Evolutionary conservation across 2,888 invertebrate species (phyloP).

Genomic region (Phymatocera aterrima): DNA sequence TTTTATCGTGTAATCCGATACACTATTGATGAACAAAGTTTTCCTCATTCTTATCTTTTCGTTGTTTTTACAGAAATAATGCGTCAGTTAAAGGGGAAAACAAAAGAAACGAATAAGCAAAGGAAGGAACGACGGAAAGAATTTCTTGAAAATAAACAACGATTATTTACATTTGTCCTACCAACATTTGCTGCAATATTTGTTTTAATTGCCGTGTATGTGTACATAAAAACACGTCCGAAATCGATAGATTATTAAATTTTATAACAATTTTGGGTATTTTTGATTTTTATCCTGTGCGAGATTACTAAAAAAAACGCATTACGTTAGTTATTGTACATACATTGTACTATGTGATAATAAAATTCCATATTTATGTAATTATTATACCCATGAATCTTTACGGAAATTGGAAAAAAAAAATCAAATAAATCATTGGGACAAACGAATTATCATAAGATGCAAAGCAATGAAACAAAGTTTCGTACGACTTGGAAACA

Average conservation of each 20-base stretch:
- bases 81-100: conserved; percentile 88
- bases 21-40: too few relatives aligned
- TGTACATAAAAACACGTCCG: conserved; percentile 89
- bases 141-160: conserved; percentile 86
- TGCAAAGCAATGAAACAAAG: too few relatives aligned
- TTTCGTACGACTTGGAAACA: neutral
- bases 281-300: neutral
- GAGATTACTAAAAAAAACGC: too few relatives aligned
- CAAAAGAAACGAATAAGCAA: conserved; percentile 89
- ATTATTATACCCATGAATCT: neutral
- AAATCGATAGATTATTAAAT: conserved; percentile 68
- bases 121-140: conserved; percentile 91
- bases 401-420: neutral
- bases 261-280: neutral
- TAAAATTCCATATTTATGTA: neutral
- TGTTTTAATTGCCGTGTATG: conserved; percentile 84
- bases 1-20: neutral
- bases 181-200: conserved; percentile 85
- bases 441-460: too few relatives aligned
- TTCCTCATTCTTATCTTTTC: neutral
- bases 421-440: too few relatives aligned
- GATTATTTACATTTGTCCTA: conserved; percentile 86
- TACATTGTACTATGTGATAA: neutral
- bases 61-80: conserved; percentile 74
- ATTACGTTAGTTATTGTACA: too few relatives aligned